phyloP scores from a whole-genome alignment of 2,797 vertebrate genomes.

The Adrianichthys oophorus region DNA sequence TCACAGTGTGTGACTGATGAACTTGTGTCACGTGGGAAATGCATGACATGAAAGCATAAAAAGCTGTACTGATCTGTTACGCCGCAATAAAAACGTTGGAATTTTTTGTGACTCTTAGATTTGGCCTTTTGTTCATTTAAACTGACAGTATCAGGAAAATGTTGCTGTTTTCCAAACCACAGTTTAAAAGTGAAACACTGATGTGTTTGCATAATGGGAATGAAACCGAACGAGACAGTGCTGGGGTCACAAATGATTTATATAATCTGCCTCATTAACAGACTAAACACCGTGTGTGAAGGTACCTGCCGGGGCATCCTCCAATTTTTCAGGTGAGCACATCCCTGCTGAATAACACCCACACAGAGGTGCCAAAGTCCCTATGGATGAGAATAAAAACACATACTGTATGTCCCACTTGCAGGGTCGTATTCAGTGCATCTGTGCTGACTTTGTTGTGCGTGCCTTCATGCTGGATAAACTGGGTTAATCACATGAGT shows the following conservation, averaged over 20 bases:
- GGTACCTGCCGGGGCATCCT: slow-evolving; percentile 3
- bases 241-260: slow-evolving; percentile 29
- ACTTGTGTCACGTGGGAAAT: no score
- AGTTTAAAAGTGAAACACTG: slow-evolving; percentile 5
- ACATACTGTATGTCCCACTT: slow-evolving; percentile 15
- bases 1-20: neutral
- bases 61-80: neutral
- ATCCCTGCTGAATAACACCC: slow-evolving; percentile 3
- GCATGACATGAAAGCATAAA: neutral
- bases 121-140: neutral
- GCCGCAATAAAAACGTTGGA: neutral
- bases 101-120: neutral
- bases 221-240: slow-evolving; percentile 21
- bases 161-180: neutral
- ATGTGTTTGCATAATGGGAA: slow-evolving; percentile 17
- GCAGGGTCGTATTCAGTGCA: slow-evolving; percentile 20
- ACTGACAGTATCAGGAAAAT: neutral
- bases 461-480: slow-evolving; percentile 24
- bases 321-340: slow-evolving; percentile 16
- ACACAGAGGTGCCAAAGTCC: slow-evolving; percentile 9
- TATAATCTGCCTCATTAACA: slow-evolving; percentile 35
- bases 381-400: slow-evolving; percentile 9
- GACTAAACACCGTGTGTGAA: slow-evolving; percentile 5
- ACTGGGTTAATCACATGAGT: slow-evolving; percentile 32
- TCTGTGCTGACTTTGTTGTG: slow-evolving; percentile 24